phyloP scores from a whole-genome alignment of 1,140 invertebrate species.

The Carcinoscorpius rotundicauda region DNA sequence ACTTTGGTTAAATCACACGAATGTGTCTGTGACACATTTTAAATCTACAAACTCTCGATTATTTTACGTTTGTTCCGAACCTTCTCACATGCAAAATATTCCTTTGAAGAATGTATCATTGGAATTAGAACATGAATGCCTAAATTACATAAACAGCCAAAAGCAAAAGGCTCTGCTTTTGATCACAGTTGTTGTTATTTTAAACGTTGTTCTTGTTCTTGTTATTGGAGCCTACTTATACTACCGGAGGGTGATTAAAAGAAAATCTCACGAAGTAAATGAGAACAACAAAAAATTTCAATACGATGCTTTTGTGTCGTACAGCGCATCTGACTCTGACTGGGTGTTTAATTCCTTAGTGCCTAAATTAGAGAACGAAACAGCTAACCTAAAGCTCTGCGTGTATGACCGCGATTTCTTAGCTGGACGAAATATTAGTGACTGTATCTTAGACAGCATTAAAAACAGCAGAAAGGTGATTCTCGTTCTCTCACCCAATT shows the following conservation, averaged over 20 bases:
- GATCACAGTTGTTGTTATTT: conserved; percentile 25
- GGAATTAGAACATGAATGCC: too few relatives aligned
- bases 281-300: conserved; percentile 21
- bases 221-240: background rate
- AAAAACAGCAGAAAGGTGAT: conserved; percentile 45
- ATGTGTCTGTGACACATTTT: background rate
- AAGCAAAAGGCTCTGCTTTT: conserved; percentile 4
- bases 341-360: conserved; percentile 44
- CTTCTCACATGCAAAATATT: background rate
- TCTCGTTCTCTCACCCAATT: conserved; percentile 47
- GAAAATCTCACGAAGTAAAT: background rate
- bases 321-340: conserved; percentile 46
- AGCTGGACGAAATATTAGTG: conserved; percentile 45
- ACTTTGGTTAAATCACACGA: background rate
- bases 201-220: background rate
- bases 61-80: background rate
- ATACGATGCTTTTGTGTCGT: conserved; percentile 53
- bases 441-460: conserved; percentile 45
- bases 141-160: background rate
- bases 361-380: conserved; percentile 34
- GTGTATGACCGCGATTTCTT: conserved; percentile 52
- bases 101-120: background rate
- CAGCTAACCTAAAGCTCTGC: conserved; percentile 34
- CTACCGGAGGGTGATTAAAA: background rate
- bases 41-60: too few relatives aligned